These are phyloP conservation scores for Lepidurus arcticus DNA, from an alignment of 1,140 invertebrate species.

Conservation along the genomic window DNA sequence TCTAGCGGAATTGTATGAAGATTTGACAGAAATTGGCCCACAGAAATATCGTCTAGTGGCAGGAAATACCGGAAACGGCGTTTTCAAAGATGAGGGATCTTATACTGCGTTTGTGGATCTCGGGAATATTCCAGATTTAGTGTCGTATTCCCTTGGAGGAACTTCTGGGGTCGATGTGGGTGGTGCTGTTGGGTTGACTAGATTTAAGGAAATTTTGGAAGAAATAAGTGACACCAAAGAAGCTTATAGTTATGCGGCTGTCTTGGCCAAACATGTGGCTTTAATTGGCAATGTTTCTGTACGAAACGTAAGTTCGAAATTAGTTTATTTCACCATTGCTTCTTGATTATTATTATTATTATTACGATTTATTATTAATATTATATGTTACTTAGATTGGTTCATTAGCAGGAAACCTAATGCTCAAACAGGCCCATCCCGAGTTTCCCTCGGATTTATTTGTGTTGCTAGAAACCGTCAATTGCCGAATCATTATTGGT, in stretches of 20 bases:
- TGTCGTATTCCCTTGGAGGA: constrained; percentile 25
- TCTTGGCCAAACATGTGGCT: constrained; percentile 40
- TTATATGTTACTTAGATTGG: constrained; percentile 51
- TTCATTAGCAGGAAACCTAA: constrained; percentile 69
- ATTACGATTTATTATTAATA: not conserved
- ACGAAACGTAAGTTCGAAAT: constrained; percentile 41
- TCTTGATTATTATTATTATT: not conserved
- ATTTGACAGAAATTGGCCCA: constrained; percentile 45
- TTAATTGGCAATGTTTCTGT: constrained; percentile 42
- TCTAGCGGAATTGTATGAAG: constrained; percentile 41
- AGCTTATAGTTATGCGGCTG: constrained; percentile 39
- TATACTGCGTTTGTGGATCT: constrained; percentile 45
- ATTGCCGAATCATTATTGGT: constrained; percentile 58
- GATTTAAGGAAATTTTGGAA: constrained; percentile 37
- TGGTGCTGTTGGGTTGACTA: constrained; percentile 36
- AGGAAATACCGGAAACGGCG: constrained; percentile 62
- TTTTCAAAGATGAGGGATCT: constrained; percentile 45
- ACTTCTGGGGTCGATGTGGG: constrained; percentile 34
- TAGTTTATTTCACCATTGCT: not conserved
- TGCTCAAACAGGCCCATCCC: constrained; percentile 62
- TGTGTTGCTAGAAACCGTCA: constrained; percentile 60
- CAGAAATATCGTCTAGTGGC: constrained; percentile 55
- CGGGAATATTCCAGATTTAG: constrained; percentile 42
- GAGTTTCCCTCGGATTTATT: constrained; percentile 74
- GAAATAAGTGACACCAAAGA: constrained; percentile 35